These are phyloP conservation scores for Formica selysi DNA, from an alignment of 1,140 invertebrate species.

Conservation along the genomic window DNA sequence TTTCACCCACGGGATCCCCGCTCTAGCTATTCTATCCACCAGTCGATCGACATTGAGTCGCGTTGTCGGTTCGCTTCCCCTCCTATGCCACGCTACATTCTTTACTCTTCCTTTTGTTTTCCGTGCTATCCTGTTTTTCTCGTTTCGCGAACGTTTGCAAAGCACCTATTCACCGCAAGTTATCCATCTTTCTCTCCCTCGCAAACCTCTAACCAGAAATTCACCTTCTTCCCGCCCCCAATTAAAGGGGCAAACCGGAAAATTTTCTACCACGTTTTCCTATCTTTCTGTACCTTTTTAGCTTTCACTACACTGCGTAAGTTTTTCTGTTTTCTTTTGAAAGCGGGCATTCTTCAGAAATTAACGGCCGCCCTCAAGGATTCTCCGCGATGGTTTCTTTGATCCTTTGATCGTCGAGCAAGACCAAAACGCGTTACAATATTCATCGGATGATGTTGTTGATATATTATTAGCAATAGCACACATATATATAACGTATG, in stretches of 20 bases:
- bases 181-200: constrained; percentile 32
- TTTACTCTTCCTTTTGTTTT: constrained; percentile 28
- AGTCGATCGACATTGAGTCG: constrained; percentile 55
- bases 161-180: constrained; percentile 47
- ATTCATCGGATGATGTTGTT: not conserved
- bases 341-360: constrained; percentile 11
- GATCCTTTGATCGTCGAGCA: constrained; percentile 20
- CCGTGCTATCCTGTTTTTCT: constrained; percentile 37
- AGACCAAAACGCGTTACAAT: constrained; percentile 31
- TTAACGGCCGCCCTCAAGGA: constrained; percentile 39
- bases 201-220: constrained; percentile 18
- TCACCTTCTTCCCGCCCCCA: constrained; percentile 6
- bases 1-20: constrained; percentile 12
- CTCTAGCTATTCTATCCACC: constrained; percentile 43
- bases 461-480: constrained; percentile 19
- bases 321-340: constrained; percentile 3
- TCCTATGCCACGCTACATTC: not conserved
- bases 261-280: constrained; percentile 51
- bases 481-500: not conserved
- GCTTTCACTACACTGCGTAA: not conserved
- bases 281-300: constrained; percentile 27
- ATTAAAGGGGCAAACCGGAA: constrained; percentile 49
- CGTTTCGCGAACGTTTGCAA: constrained; percentile 45
- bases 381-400: constrained; percentile 41
- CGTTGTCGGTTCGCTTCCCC: constrained; percentile 24